Percentiles rank a stretch among this genome's conserved stretches.
Evolutionary conservation across 1,140 invertebrate species (phyloP).

Genomic region (Agrypnia vestita): DNA sequence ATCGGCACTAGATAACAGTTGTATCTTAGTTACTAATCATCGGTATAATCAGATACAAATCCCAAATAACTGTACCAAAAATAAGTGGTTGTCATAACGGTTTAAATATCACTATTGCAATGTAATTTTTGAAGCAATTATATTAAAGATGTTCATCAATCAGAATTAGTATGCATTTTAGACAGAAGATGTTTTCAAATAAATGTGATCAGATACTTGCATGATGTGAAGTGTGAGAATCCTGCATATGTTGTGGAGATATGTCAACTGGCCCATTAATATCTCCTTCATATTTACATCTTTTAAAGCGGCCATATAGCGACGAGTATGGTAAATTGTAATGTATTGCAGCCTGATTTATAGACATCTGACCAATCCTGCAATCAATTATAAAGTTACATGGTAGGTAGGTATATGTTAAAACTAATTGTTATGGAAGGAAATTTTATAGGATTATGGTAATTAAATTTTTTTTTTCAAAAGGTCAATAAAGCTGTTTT

Average conservation of each 20-base stretch:
- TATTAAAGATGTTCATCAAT: no score
- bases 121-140: no score
- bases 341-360: constrained; percentile 94
- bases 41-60: no score
- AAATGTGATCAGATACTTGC: constrained; percentile 24
- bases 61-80: no score
- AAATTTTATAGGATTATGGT: no score
- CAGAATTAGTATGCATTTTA: no score
- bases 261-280: constrained; percentile 37
- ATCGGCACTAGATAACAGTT: no score
- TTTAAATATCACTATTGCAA: neutral
- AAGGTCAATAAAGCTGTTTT: constrained; percentile 51
- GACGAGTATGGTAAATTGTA: constrained; percentile 93
- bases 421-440: no score
- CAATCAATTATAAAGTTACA: constrained; percentile 53
- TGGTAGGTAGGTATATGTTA: no score
- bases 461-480: no score
- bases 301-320: constrained; percentile 89
- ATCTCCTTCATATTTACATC: constrained; percentile 75
- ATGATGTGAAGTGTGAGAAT: constrained; percentile 49
- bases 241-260: constrained; percentile 47
- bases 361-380: constrained; percentile 91
- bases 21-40: no score
- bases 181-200: no score
- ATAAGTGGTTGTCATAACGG: neutral